Conservation (phyloP, 2,888 invertebrate genomes). For the Malthinus seriepunctatus region DNA sequence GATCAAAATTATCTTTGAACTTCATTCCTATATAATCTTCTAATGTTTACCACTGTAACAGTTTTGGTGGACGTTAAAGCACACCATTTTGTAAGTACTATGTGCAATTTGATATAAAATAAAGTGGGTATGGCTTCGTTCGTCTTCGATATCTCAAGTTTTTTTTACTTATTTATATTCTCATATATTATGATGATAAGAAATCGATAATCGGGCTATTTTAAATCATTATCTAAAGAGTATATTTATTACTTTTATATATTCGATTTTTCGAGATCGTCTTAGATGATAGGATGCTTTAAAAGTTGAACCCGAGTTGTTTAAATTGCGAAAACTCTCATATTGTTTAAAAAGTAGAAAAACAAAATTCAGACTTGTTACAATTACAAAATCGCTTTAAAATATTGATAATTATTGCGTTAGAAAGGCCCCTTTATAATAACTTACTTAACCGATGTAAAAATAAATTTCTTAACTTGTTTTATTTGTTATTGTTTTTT, state of each 20-base stretch:
- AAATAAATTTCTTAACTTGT: too few species aligned
- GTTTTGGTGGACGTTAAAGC: neutral
- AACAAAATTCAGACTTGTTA: too few species aligned
- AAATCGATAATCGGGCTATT: neutral
- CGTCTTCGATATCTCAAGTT: constrained; percentile 17
- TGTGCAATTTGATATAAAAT: constrained; percentile 19
- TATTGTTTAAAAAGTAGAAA: too few species aligned
- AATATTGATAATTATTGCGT: too few species aligned
- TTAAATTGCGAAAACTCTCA: too few species aligned
- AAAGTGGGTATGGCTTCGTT: constrained; percentile 11
- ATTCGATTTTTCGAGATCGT: neutral
- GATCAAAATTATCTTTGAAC: constrained; percentile 8
- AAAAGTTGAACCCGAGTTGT: too few species aligned
- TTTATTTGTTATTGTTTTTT: too few species aligned
- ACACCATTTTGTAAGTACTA: neutral
- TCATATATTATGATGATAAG: constrained; percentile 2
- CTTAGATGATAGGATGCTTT: too few species aligned
- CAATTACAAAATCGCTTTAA: too few species aligned
- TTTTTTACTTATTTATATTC: constrained; percentile 11
- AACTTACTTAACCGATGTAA: too few species aligned
- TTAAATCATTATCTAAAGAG: neutral
- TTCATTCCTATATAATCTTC: constrained; percentile 1
- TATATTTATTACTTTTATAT: neutral
- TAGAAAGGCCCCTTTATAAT: too few species aligned
- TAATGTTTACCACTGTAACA: neutral